Percentiles rank a stretch among this genome's conserved stretches.
These are phyloP conservation scores for Hololepta plana DNA, from an alignment of 2,888 invertebrate genomes.

Conservation along the genomic window DNA sequence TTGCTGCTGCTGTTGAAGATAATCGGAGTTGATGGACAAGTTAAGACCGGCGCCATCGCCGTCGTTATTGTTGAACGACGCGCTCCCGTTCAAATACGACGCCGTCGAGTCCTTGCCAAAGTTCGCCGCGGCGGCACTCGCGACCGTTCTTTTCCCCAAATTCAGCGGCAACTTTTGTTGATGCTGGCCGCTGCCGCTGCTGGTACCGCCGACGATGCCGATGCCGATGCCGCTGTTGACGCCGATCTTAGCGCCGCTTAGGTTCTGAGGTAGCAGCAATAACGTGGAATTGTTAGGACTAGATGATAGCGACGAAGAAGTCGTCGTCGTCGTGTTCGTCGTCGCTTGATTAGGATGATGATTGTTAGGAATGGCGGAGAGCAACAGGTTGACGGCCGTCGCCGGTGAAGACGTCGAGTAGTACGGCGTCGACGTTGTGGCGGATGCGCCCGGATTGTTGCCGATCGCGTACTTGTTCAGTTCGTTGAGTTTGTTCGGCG, in stretches of 20 bases:
- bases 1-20: too few species aligned
- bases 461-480: constrained; percentile 14
- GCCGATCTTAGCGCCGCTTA: too few species aligned
- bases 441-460: too few species aligned
- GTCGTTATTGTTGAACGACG: constrained; percentile 8
- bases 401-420: constrained; percentile 28
- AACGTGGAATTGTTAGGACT: constrained; percentile 2
- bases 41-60: constrained; percentile 8
- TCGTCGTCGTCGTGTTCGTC: constrained; percentile 1
- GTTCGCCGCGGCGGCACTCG: constrained; percentile 9
- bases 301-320: too few species aligned
- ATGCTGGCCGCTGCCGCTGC: constrained; percentile 6
- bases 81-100: constrained; percentile 12
- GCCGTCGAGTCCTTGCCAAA: constrained; percentile 1
- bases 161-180: constrained; percentile 18
- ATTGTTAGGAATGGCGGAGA: constrained; percentile 5
- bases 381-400: constrained; percentile 6
- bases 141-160: constrained; percentile 14
- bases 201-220: constrained; percentile 2
- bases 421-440: constrained; percentile 29
- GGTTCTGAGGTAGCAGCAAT: constrained; percentile 19
- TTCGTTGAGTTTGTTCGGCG: constrained; percentile 20
- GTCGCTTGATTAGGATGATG: constrained; percentile 8
- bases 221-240: constrained; percentile 4
- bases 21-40: too few species aligned